Conservation (phyloP, 2,797 vertebrate genomes). For the Fringilla coelebs region DNA sequence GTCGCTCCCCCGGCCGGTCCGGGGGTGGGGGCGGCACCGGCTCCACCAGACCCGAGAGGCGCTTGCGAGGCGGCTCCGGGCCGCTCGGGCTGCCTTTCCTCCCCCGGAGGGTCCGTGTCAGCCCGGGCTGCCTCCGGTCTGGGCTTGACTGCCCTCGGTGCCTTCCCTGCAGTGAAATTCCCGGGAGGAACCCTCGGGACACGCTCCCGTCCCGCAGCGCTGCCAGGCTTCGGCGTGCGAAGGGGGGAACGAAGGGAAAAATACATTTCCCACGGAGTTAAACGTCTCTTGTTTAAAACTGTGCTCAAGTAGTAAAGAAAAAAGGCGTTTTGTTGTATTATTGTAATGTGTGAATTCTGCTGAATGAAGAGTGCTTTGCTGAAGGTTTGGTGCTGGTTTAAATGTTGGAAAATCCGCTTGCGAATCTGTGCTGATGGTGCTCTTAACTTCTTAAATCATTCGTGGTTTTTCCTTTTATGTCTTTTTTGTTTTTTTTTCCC, state of each 20-base stretch:
- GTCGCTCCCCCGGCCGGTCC: not conserved
- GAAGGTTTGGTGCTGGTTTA: not conserved
- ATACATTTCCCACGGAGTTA: fast-evolving
- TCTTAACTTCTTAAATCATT: not conserved
- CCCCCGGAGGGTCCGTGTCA: not conserved
- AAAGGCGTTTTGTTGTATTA: not conserved
- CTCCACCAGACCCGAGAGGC: not conserved
- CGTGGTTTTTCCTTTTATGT: fast-evolving
- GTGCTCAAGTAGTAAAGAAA: not conserved
- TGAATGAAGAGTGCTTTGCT: not conserved
- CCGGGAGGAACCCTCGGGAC: not conserved
- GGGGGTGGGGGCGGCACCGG: not conserved
- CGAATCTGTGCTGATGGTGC: fast-evolving
- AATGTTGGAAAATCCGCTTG: not conserved
- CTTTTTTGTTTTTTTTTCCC: no score
- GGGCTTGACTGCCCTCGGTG: not conserved
- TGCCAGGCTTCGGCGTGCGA: no score
- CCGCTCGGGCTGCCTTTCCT: no score
- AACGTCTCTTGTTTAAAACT: fast-evolving
- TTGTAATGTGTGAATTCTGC: not conserved
- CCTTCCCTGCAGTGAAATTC: fast-evolving
- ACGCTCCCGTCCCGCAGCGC: no score
- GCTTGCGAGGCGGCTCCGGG: not conserved
- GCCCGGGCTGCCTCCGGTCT: not conserved
- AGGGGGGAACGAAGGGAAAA: fast-evolving